Evolutionary conservation across 2,888 invertebrate genomes (phyloP).

Genomic region (Notocelia uddmanniana): DNA sequence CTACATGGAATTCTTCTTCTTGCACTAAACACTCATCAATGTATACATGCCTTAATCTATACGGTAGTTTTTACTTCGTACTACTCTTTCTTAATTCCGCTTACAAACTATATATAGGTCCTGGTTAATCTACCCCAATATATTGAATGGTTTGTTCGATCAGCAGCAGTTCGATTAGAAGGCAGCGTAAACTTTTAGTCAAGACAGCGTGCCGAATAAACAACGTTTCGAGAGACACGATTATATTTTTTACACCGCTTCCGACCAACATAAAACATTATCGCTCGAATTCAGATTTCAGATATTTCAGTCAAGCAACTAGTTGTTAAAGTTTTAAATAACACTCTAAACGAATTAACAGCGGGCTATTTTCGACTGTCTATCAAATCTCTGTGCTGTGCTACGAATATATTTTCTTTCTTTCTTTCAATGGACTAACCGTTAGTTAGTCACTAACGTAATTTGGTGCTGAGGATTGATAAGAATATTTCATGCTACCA

Average conservation of each 20-base stretch:
- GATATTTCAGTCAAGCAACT: not conserved
- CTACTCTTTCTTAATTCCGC: too few species aligned
- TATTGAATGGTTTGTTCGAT: not conserved
- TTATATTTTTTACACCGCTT: conserved; percentile 28
- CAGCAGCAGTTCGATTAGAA: not conserved
- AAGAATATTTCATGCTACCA: not conserved
- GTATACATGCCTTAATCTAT: too few species aligned
- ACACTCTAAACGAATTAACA: not conserved
- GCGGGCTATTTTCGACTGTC: not conserved
- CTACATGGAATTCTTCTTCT: too few species aligned
- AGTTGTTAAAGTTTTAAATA: not conserved
- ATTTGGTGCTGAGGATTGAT: not conserved
- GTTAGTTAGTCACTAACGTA: conserved; percentile 14
- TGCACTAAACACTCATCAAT: too few species aligned
- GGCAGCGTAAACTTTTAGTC: conserved; percentile 33
- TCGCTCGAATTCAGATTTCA: conserved; percentile 1
- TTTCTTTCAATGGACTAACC: too few species aligned
- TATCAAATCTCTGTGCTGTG: not conserved
- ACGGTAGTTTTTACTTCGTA: too few species aligned
- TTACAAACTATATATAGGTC: too few species aligned
- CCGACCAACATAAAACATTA: not conserved
- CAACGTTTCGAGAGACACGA: conserved; percentile 39
- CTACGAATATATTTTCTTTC: too few species aligned
- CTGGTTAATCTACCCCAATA: too few species aligned
- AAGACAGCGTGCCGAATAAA: conserved; percentile 36